Evolutionary conservation across 2,888 invertebrate species (phyloP), one percentile per base, ranked within the genome.

Genomic region (Acanthopleura granulata): DNA sequence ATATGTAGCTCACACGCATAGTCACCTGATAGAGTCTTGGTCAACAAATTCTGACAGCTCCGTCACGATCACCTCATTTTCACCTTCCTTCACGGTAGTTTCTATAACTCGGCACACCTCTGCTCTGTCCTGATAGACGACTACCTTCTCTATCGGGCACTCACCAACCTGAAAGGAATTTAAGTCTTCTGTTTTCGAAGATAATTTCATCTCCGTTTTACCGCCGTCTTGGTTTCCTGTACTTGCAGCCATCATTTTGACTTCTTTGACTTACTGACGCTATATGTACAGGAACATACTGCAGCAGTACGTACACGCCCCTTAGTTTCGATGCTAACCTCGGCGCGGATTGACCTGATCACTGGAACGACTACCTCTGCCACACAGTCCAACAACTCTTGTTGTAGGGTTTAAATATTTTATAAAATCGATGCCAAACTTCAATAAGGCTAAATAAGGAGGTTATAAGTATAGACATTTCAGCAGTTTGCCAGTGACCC

Each of bases 61-160:
- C 66, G 81, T 83, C 27, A 86, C 73, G n/a, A 84, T 72, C 27
- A 86, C 74, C 73, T 86, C 85, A 73, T 85, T 82, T 29, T 81
- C 77, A 12, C 84, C 85, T n/a, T 74, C 50, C 16, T 66, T 75
- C 16, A 82, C 61, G 6, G 72, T 76, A 0, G 80, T 74, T 30
- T 80, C 80, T 61, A 84, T 70, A 12, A 79, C 75, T 15, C 85
- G 78, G 74, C 82, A 84, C 0, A 86, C 84, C 72, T 86, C 85
- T 3, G 86, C 86, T 49, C 85, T 75, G 78, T 86, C 86, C 50
- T 83, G 77, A 72, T 86, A 86, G 14, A 86, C 85, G 9, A 82
- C 82, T 29, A 85, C 83, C 62, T 81, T 82, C 29, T 82, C 79
- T 49, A 81, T 78, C 14, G 79, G 78, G 27, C 82, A 82, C n/a